phyloP scores from a whole-genome alignment of 2,797 vertebrate species.

The Taenioides sp. region DNA sequence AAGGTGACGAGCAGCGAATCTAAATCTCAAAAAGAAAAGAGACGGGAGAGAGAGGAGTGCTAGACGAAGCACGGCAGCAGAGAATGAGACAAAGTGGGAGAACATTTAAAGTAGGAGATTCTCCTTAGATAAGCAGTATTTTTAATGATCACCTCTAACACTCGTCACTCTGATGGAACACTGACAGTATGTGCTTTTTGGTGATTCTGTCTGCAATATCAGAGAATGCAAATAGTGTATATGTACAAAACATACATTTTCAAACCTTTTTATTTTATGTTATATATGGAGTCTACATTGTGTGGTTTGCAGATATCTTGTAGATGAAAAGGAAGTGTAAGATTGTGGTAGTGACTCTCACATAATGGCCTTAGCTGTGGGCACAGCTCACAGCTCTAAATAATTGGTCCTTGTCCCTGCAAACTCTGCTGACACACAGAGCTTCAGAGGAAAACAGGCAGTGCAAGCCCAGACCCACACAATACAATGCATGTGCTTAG shows the following conservation, averaged over 20 bases:
- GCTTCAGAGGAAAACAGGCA: conserved; percentile 60
- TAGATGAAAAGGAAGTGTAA: conserved; percentile 57
- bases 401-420: conserved; percentile 73
- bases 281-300: conserved; percentile 18
- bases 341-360: conserved; percentile 63
- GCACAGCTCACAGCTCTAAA: conserved; percentile 62
- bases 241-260: conserved; percentile 41
- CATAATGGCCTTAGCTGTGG: conserved; percentile 68
- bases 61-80: conserved; percentile 63
- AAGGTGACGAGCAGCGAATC: conserved; percentile 82
- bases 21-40: conserved; percentile 74
- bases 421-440: conserved; percentile 65
- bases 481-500: conserved; percentile 48
- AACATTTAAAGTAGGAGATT: conserved; percentile 78
- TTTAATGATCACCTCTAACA: conserved; percentile 74
- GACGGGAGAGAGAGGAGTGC: conserved; percentile 64
- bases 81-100: conserved; percentile 70
- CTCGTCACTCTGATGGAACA: conserved; percentile 40
- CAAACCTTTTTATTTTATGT: conserved; percentile 32
- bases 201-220: conserved; percentile 58
- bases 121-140: conserved; percentile 80
- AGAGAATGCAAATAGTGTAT: conserved; percentile 59
- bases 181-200: conserved; percentile 65
- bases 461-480: conserved; percentile 46
- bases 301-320: conserved; percentile 65